These are phyloP conservation scores for Esox niger DNA, from an alignment of 2,113 vertebrate genomes.

Conservation along the genomic window DNA sequence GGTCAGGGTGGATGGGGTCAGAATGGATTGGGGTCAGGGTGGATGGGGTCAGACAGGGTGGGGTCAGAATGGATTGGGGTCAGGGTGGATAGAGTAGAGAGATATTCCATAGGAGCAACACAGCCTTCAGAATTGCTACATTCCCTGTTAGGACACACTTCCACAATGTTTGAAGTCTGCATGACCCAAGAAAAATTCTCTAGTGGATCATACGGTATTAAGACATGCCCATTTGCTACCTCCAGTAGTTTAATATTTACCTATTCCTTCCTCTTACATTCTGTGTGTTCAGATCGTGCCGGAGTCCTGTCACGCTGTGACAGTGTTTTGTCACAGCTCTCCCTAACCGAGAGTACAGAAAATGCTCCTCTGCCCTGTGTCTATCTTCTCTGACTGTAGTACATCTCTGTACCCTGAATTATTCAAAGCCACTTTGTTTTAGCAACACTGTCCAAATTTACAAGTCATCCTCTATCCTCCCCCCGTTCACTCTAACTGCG, in stretches of 20 bases:
- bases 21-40: too few species aligned
- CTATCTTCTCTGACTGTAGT: constrained; percentile 11
- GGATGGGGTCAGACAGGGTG: too few species aligned
- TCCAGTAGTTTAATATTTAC: too few species aligned
- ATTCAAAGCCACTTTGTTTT: constrained; percentile 51
- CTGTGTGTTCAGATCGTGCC: background rate
- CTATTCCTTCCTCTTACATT: too few species aligned
- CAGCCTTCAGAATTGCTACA: background rate
- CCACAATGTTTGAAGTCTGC: background rate
- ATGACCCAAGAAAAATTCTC: background rate
- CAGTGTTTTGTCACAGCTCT: background rate
- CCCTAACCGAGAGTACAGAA: background rate
- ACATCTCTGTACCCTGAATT: constrained; percentile 43
- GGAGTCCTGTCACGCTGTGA: background rate
- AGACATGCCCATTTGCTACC: background rate
- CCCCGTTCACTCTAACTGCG: constrained; percentile 1
- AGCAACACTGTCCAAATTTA: constrained; percentile 35
- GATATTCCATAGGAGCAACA: background rate
- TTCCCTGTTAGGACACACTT: background rate
- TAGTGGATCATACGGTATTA: background rate
- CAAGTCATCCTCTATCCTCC: constrained; percentile 17
- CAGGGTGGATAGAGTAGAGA: background rate
- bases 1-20: too few species aligned
- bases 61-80: too few species aligned
- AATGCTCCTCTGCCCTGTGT: background rate